A percentile compares a stretch with the other conserved stretches of the same genome.
Evolutionary conservation across 1,140 invertebrate species (phyloP).

Genomic region (Coelopa frigida): DNA sequence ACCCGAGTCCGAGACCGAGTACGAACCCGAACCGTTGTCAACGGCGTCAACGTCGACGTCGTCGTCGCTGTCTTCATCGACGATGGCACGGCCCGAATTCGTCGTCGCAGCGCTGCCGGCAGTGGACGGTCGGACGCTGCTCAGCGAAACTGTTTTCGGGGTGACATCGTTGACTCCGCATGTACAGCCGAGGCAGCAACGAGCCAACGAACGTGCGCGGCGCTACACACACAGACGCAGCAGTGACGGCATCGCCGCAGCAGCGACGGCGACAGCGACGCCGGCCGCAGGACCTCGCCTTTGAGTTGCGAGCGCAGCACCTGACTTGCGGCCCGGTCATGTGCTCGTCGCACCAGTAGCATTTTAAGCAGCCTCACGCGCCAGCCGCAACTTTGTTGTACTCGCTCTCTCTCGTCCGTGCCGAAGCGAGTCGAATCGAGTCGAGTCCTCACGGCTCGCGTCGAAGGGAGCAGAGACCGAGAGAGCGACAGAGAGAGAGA

Average conservation of each 20-base stretch:
- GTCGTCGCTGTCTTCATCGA: not conserved
- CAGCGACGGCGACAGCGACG: conserved; percentile 15
- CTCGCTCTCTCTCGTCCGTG: not conserved
- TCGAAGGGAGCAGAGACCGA: not conserved
- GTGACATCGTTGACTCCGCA: conserved; percentile 38
- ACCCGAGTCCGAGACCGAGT: not conserved
- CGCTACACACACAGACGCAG: not conserved
- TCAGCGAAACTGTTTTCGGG: conserved; percentile 26
- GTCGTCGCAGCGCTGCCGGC: not conserved
- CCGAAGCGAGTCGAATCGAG: not conserved
- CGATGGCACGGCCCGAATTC: not conserved
- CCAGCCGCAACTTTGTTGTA: not conserved
- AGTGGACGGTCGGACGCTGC: not conserved
- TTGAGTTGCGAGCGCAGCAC: conserved; percentile 20
- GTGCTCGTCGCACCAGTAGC: conserved; percentile 41
- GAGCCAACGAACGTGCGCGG: conserved; percentile 15
- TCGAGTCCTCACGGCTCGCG: no score
- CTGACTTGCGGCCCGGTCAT: conserved; percentile 40
- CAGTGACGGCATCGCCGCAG: conserved; percentile 9
- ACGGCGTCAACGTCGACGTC: not conserved
- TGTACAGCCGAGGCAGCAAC: conserved; percentile 18
- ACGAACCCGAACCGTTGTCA: no score
- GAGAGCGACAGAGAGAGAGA: not conserved
- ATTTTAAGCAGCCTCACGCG: conserved; percentile 46
- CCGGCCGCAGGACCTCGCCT: conserved; percentile 6